A percentile compares a stretch with the other conserved stretches of the same genome.
Evolutionary conservation across 2,888 invertebrate genomes (phyloP).

Genomic region (Amblyjoppa fuscipennis): DNA sequence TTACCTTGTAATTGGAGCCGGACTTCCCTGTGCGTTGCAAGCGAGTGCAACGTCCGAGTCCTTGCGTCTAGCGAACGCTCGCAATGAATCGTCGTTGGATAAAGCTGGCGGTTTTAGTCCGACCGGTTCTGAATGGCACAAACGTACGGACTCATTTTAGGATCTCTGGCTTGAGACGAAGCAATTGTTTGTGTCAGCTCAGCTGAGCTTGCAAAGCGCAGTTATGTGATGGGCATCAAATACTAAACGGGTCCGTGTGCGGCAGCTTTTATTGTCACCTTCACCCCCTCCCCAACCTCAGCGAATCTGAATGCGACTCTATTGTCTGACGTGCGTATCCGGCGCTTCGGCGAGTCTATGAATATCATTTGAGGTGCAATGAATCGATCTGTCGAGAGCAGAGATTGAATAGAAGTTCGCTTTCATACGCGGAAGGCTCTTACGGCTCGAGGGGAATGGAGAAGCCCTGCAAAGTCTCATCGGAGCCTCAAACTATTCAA

Average conservation of each 20-base stretch:
- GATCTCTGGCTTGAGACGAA: neutral
- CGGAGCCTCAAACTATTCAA: neutral
- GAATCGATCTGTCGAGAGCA: constrained; percentile 26
- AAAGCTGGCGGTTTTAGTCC: constrained; percentile 90
- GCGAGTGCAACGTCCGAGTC: constrained; percentile 81
- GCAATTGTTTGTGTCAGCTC: constrained; percentile 15
- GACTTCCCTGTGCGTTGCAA: constrained; percentile 89
- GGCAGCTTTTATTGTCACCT: constrained; percentile 27
- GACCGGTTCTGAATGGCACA: constrained; percentile 87
- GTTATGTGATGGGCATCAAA: neutral
- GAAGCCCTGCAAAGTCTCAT: neutral
- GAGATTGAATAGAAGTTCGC: constrained; percentile 8
- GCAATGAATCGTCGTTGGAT: constrained; percentile 88
- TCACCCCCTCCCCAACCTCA: neutral
- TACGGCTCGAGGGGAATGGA: neutral
- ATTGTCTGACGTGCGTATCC: constrained; percentile 19
- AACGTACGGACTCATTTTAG: constrained; percentile 56
- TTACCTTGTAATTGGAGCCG: constrained; percentile 90
- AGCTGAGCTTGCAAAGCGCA: constrained; percentile 23
- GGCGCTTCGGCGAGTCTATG: constrained; percentile 35
- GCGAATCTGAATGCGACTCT: constrained; percentile 19
- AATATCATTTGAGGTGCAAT: constrained; percentile 46
- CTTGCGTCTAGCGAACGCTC: constrained; percentile 86
- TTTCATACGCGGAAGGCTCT: constrained; percentile 6
- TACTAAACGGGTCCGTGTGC: constrained; percentile 25